These are phyloP conservation scores for Erpetoichthys calabaricus DNA, from an alignment of 2,797 vertebrate genomes.

Conservation along the genomic window DNA sequence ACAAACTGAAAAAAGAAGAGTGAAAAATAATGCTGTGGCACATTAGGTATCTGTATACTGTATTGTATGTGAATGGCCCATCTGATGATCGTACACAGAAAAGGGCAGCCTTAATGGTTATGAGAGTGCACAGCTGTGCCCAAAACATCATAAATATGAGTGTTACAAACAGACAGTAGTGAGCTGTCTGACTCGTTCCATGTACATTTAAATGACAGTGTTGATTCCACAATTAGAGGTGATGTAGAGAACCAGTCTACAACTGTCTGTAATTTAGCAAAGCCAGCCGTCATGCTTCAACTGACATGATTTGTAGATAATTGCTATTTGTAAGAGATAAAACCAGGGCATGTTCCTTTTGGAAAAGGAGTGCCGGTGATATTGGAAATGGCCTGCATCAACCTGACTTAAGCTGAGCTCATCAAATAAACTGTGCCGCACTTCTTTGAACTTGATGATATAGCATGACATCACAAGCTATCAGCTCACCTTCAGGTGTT, in stretches of 20 bases:
- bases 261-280: slow-evolving; percentile 8
- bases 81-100: too few relatives aligned
- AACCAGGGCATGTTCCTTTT: neutral
- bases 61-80: too few relatives aligned
- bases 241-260: neutral
- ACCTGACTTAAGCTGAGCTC: neutral
- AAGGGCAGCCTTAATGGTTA: too few relatives aligned
- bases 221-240: slow-evolving; percentile 3
- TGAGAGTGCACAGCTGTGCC: too few relatives aligned
- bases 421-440: slow-evolving; percentile 3
- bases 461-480: neutral
- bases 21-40: too few relatives aligned
- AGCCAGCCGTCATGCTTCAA: neutral
- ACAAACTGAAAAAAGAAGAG: too few relatives aligned
- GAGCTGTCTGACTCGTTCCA: neutral
- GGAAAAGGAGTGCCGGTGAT: too few relatives aligned
- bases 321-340: slow-evolving; percentile 7
- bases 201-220: slow-evolving; percentile 26
- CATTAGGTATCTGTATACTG: too few relatives aligned
- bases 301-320: slow-evolving; percentile 1
- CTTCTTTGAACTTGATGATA: slow-evolving; percentile 10
- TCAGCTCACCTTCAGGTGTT: too few relatives aligned
- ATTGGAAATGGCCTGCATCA: neutral
- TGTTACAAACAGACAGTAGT: too few relatives aligned
- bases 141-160: too few relatives aligned